Conservation (phyloP, 2,113 vertebrate species). For the Sminthopsis crassicaudata region DNA sequence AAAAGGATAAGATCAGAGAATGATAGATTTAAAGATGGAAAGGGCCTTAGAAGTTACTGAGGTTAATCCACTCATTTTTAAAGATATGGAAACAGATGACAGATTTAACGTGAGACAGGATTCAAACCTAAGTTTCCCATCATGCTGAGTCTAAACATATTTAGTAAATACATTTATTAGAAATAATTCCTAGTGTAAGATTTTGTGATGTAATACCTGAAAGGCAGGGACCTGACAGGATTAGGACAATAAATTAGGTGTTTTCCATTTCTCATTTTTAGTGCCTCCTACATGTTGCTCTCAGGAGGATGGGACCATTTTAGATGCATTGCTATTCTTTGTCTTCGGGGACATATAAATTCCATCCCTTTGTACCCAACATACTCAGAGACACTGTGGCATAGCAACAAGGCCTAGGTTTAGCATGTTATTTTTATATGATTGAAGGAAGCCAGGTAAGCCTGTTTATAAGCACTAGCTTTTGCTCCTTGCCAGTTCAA, state of each 20-base stretch:
- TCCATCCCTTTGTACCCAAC: slow-evolving; percentile 37
- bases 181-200: not conserved
- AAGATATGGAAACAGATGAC: not conserved
- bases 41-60: not conserved
- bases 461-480: not conserved
- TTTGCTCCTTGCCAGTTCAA: not conserved
- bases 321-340: slow-evolving; percentile 66
- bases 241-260: slow-evolving; percentile 56
- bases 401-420: not conserved
- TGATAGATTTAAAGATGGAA: not conserved
- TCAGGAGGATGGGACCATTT: slow-evolving; percentile 54
- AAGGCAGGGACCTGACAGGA: slow-evolving; percentile 66
- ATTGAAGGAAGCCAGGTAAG: not conserved
- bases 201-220: slow-evolving; percentile 51
- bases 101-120: not conserved
- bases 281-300: slow-evolving; percentile 62
- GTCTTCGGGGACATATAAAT: slow-evolving; percentile 46
- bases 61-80: not conserved
- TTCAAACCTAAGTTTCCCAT: not conserved
- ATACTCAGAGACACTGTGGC: not conserved
- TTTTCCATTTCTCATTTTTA: slow-evolving; percentile 62
- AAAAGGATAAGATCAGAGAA: not conserved
- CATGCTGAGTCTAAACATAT: not conserved
- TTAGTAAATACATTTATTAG: slow-evolving; percentile 5
- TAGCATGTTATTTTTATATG: slow-evolving; percentile 3